Conservation (phyloP, 2,113 vertebrate genomes). For the Sceloporus undulatus region DNA sequence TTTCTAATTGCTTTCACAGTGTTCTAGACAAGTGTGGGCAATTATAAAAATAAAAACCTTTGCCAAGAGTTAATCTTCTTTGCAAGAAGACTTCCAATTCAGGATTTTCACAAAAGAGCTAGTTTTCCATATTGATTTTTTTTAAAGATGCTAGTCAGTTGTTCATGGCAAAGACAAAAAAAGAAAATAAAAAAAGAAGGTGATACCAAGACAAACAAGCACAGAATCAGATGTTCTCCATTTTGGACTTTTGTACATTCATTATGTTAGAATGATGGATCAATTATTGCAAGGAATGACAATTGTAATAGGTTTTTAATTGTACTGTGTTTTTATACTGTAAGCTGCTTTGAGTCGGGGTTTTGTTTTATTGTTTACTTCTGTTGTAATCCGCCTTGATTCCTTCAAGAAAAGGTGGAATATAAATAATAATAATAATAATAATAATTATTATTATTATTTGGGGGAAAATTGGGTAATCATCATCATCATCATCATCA, state of each 20-base stretch:
- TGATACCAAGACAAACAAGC: not conserved
- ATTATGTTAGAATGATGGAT: not conserved
- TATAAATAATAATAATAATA: too few relatives aligned
- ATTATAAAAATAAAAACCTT: slow-evolving; percentile 17
- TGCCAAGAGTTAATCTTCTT: not conserved
- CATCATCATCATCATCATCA: too few relatives aligned
- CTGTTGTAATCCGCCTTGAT: too few relatives aligned
- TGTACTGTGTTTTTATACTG: not conserved
- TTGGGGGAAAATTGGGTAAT: too few relatives aligned
- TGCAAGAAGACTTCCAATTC: not conserved
- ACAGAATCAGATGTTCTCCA: not conserved
- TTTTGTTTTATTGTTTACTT: too few relatives aligned
- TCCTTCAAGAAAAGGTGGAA: too few relatives aligned
- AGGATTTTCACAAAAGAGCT: slow-evolving; percentile 10
- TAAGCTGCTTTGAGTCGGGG: not conserved
- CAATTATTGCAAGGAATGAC: not conserved
- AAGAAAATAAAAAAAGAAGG: not conserved
- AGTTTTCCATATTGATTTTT: not conserved
- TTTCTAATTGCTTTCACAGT: slow-evolving; percentile 38
- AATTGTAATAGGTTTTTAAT: too few relatives aligned
- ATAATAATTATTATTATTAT: too few relatives aligned
- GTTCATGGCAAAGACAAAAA: not conserved
- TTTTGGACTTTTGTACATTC: not conserved
- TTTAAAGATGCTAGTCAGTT: not conserved
- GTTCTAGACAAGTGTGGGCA: not conserved